Evolutionary conservation across 2,113 vertebrate species (phyloP), one percentile per base, ranked within the genome.

Genomic region (Ailuropoda melanoleuca): DNA sequence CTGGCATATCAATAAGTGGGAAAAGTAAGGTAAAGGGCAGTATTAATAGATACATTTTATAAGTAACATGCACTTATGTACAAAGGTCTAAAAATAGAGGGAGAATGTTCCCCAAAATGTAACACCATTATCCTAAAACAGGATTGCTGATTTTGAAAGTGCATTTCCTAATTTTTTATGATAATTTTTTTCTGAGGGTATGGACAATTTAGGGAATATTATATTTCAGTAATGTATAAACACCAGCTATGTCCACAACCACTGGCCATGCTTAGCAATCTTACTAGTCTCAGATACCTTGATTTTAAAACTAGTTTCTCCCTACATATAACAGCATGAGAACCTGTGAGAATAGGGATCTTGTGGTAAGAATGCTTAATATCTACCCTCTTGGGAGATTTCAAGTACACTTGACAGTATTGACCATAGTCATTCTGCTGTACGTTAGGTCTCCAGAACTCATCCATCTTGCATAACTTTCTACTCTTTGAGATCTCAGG

Each of bases 221-320:
- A 5, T 60, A 88, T 56, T 86, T 70, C 31, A 62, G 53, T 77
- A 86, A 46, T 43, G 0, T 83, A 80, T 78, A 72, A 87, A 64
- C 8, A 86, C 1, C 55, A 39, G 26, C 12, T 68, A 62, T 56
- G 10, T 60, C 43, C 66, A 85, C 23, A 88, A 56, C 17, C 86
- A 77, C 12, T 53, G 48, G 37, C 46, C 75, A 78, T 56, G 14
- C 18, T 80, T 75, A 82, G 64, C n/a, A 64, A 48, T 88, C 56
- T 34, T 37, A 46, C 31, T 75, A 75, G 60, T 62, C n/a, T 89
- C 56, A 93, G 26, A 82, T 56, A 17, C 66, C 60, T 91, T 95
- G 39, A 74, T 85, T 62, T 95, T 78, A 90, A 64, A 64, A 72
- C 26, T 95, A 53, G 31, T 85, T 68, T 92, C 53, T 95, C 39